phyloP scores from a whole-genome alignment of 2,113 vertebrate species.

The Ophiodon elongatus region DNA sequence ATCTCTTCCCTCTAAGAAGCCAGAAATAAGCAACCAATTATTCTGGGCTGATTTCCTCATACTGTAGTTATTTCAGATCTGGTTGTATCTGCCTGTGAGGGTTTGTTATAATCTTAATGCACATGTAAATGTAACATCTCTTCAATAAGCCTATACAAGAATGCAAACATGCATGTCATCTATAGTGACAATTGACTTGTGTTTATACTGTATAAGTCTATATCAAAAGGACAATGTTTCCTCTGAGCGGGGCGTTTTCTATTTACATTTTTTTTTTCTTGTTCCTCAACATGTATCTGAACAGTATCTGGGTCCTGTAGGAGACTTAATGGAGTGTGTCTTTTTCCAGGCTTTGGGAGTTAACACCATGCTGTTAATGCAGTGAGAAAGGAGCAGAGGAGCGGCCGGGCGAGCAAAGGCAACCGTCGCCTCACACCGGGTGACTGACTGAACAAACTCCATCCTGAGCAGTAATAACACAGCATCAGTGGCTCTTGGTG shows the following conservation, averaged over 20 bases:
- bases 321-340: constrained; percentile 76
- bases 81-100: not conserved
- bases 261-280: constrained; percentile 10
- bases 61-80: constrained; percentile 25
- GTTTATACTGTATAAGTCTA: not conserved
- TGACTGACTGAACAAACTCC: constrained; percentile 69
- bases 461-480: constrained; percentile 71
- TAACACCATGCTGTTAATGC: constrained; percentile 70
- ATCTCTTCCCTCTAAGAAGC: constrained; percentile 35
- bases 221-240: constrained; percentile 9
- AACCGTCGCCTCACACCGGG: constrained; percentile 68
- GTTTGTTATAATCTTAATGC: constrained; percentile 3
- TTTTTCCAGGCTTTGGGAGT: constrained; percentile 68
- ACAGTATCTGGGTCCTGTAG: constrained; percentile 59
- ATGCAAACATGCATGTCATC: not conserved
- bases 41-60: constrained; percentile 24
- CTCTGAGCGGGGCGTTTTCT: constrained; percentile 12
- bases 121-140: constrained; percentile 12
- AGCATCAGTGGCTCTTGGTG: constrained; percentile 49
- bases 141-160: not conserved
- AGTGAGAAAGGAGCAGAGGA: constrained; percentile 62
- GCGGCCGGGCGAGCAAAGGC: constrained; percentile 56
- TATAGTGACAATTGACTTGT: not conserved
- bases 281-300: constrained; percentile 40
- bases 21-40: constrained; percentile 55